Percentiles rank a stretch among this genome's conserved stretches.
These are phyloP conservation scores for Aleiodes leptofemur DNA, from an alignment of 2,888 invertebrate species.

Conservation along the genomic window DNA sequence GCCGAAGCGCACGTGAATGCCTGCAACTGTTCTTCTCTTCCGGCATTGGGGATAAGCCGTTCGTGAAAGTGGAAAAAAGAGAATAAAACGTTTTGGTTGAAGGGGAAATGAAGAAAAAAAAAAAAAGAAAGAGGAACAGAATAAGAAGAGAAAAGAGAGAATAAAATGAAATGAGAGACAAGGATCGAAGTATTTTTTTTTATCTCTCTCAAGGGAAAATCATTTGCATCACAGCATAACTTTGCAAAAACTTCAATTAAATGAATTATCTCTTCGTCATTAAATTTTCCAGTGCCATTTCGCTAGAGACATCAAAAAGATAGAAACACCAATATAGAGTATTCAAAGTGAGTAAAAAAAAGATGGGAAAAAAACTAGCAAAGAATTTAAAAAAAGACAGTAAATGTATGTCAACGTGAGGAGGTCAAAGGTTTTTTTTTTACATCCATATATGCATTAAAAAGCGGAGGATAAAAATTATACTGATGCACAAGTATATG, in stretches of 20 bases:
- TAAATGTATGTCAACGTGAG: slow-evolving; percentile 28
- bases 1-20: slow-evolving; percentile 1
- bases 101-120: neutral
- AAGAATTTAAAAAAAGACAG: neutral
- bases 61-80: slow-evolving; percentile 27
- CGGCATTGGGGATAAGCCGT: slow-evolving; percentile 23
- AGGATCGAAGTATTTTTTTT: neutral
- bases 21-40: slow-evolving; percentile 23
- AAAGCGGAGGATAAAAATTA: slow-evolving; percentile 15
- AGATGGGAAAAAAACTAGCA: neutral
- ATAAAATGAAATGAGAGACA: slow-evolving; percentile 30
- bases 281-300: too few relatives aligned
- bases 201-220: too few relatives aligned
- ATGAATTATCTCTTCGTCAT: too few relatives aligned
- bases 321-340: neutral
- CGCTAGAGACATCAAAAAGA: too few relatives aligned
- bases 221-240: too few relatives aligned
- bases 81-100: neutral
- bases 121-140: slow-evolving; percentile 11
- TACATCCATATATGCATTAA: slow-evolving; percentile 12
- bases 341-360: neutral
- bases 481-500: slow-evolving; percentile 8
- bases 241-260: too few relatives aligned
- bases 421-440: slow-evolving; percentile 27
- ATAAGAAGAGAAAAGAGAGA: slow-evolving; percentile 7